These are phyloP conservation scores for Neogale vison DNA, from an alignment of 2,113 vertebrate species.

Conservation along the genomic window DNA sequence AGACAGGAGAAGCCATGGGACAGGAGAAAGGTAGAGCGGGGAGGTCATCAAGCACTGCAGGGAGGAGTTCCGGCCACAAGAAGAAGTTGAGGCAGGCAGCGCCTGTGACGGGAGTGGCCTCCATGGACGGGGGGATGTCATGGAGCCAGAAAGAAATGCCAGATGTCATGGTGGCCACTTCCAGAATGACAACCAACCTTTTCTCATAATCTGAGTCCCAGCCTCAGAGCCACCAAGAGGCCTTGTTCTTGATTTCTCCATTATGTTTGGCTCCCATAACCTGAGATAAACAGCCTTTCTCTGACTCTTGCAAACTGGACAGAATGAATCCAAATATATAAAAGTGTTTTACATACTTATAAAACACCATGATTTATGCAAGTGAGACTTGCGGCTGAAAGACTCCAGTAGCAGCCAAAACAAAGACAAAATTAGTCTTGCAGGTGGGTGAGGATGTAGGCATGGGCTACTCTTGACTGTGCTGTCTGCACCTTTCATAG, in stretches of 20 bases:
- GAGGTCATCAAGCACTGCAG: neutral
- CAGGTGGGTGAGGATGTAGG: conserved; percentile 33
- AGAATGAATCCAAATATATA: conserved; percentile 19
- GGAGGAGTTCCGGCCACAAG: neutral
- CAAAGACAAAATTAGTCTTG: conserved; percentile 45
- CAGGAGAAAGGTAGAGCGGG: neutral
- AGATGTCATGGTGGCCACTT: neutral
- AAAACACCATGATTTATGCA: conserved; percentile 18
- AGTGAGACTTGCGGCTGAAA: conserved; percentile 11
- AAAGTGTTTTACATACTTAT: conserved; percentile 11
- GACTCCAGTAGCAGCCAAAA: conserved; percentile 6
- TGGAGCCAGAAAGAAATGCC: neutral
- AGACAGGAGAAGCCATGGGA: neutral
- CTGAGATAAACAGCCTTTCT: neutral
- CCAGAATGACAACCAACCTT: neutral
- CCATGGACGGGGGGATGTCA: neutral
- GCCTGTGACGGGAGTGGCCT: neutral
- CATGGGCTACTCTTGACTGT: neutral
- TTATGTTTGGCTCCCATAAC: neutral
- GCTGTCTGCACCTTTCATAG: neutral
- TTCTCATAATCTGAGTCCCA: neutral
- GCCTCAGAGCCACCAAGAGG: neutral
- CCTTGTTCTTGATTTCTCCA: neutral
- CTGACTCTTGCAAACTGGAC: neutral
- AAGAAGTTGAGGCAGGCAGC: neutral